Conservation (phyloP, 1,140 invertebrate species). For the Heliconius himera region DNA sequence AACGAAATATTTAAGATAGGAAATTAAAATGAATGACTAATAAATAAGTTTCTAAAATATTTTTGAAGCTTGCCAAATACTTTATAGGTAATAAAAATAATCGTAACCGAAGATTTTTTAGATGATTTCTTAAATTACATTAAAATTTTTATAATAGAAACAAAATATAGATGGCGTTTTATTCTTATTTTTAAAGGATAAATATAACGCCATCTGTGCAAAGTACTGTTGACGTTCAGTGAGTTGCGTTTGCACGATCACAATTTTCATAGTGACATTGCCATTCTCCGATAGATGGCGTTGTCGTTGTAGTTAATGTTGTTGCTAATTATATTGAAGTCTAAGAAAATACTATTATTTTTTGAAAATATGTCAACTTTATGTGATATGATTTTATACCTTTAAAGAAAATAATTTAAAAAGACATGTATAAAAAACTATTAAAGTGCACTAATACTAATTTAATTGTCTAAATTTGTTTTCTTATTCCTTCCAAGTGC, state of each 20-base stretch:
- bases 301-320: background rate
- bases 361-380: too few species aligned
- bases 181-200: background rate
- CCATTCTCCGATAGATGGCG: slow-evolving; percentile 16
- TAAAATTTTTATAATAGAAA: background rate
- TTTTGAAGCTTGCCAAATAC: background rate
- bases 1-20: background rate
- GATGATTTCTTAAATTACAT: too few species aligned
- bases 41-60: background rate
- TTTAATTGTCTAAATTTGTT: background rate
- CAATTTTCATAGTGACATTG: background rate
- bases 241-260: background rate
- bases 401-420: too few species aligned
- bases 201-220: background rate
- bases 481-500: too few species aligned
- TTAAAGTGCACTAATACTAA: background rate
- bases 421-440: background rate
- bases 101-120: background rate
- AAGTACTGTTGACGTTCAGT: too few species aligned
- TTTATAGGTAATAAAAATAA: background rate
- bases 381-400: too few species aligned
- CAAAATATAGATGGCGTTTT: background rate
- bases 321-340: background rate
- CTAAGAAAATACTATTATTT: background rate
- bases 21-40: too few species aligned